phyloP scores from a whole-genome alignment of 1,140 invertebrate species.

The Drosophila leontia region DNA sequence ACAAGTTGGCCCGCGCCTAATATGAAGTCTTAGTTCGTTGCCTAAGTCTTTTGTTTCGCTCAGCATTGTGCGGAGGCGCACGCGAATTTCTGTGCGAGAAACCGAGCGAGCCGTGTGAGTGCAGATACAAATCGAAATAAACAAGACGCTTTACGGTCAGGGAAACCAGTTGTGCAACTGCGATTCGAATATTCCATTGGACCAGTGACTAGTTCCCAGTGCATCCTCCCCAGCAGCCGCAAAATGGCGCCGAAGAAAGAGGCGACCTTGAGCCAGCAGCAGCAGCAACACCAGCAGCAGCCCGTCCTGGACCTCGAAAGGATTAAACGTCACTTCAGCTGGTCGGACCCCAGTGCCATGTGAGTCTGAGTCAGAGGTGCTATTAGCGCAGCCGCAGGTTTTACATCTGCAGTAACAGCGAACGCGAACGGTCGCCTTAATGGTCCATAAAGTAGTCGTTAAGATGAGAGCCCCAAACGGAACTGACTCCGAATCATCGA shows the following conservation, averaged over 20 bases:
- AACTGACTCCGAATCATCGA: conserved; percentile 33
- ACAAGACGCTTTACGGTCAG: conserved; percentile 66
- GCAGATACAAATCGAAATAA: conserved; percentile 52
- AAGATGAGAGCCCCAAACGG: conserved; percentile 39
- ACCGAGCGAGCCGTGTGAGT: conserved; percentile 34
- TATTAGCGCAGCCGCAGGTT: conserved; percentile 11
- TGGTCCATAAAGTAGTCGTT: conserved; percentile 49
- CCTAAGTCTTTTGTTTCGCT: conserved; percentile 76
- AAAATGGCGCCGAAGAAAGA: conserved; percentile 79
- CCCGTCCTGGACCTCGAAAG: conserved; percentile 77
- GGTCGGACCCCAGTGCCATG: conserved; percentile 83
- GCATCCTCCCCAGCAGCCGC: conserved; percentile 16
- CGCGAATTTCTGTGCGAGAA: conserved; percentile 63
- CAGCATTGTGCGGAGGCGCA: conserved; percentile 39
- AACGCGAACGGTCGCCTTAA: conserved; percentile 19
- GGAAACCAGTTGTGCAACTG: conserved; percentile 78
- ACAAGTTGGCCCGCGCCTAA: conserved; percentile 29
- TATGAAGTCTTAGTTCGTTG: conserved; percentile 68
- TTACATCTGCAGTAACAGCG: conserved; percentile 19
- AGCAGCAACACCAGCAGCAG: conserved; percentile 68
- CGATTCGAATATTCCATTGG: conserved; percentile 51
- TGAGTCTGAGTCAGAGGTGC: conserved; percentile 52
- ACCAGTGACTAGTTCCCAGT: conserved; percentile 49
- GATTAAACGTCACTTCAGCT: conserved; percentile 82
- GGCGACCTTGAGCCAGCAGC: conserved; percentile 71